Conservation (phyloP, 2,113 vertebrate genomes). For the Psettodes erumei region DNA sequence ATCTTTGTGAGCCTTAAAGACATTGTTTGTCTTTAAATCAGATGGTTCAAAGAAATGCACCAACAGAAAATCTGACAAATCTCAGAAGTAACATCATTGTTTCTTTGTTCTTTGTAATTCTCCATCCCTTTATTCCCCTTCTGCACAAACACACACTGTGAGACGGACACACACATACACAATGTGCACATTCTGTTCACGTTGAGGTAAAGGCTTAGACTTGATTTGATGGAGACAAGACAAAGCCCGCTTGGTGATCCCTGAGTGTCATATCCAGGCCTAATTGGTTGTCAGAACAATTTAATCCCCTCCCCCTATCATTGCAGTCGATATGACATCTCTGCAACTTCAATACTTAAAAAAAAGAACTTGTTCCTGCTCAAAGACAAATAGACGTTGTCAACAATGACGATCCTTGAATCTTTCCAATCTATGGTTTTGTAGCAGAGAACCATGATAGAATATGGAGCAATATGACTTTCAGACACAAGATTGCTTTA, state of each 20-base stretch:
- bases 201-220: slow-evolving; percentile 67
- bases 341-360: slow-evolving; percentile 40
- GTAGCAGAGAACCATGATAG: neutral
- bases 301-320: slow-evolving; percentile 62
- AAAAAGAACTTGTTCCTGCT: slow-evolving; percentile 25
- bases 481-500: neutral
- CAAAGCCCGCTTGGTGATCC: slow-evolving; percentile 51
- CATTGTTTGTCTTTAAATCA: slow-evolving; percentile 28
- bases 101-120: slow-evolving; percentile 14
- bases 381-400: too few species aligned
- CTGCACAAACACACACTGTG: neutral
- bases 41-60: neutral
- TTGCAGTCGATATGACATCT: slow-evolving; percentile 53
- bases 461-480: neutral
- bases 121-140: slow-evolving; percentile 10
- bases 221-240: slow-evolving; percentile 64
- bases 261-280: slow-evolving; percentile 59
- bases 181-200: slow-evolving; percentile 28
- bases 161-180: neutral
- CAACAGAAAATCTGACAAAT: slow-evolving; percentile 18
- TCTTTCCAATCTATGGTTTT: slow-evolving; percentile 4
- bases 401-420: slow-evolving; percentile 50
- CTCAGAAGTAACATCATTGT: neutral
- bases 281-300: slow-evolving; percentile 78
- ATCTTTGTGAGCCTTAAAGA: slow-evolving; percentile 22